Evolutionary conservation across 2,113 vertebrate species (phyloP).

Genomic region (Scopus umbretta): DNA sequence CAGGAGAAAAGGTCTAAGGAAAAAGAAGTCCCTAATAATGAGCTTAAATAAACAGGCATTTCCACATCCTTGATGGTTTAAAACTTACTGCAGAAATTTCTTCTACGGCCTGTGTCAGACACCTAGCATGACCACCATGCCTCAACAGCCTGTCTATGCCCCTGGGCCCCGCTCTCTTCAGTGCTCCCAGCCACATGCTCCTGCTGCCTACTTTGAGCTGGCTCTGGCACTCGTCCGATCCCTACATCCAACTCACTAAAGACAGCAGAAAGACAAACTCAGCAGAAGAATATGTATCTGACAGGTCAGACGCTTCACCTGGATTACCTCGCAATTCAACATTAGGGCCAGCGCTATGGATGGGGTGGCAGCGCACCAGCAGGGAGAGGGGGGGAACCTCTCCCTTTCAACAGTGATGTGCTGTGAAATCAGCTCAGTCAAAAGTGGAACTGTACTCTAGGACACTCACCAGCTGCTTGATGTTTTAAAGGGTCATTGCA

Average conservation of each 20-base stretch:
- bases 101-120: background rate
- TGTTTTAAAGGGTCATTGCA: background rate
- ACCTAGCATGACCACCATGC: background rate
- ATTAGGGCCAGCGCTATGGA: background rate
- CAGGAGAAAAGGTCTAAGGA: background rate
- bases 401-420: background rate
- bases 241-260: background rate
- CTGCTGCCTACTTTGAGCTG: background rate
- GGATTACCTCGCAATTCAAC: background rate
- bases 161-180: background rate
- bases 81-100: background rate
- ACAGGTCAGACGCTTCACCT: background rate
- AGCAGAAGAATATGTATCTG: background rate
- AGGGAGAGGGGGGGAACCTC: background rate
- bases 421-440: background rate
- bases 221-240: background rate
- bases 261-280: background rate
- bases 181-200: background rate
- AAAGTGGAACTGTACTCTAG: background rate
- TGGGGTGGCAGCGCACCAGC: background rate
- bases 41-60: background rate
- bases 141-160: background rate
- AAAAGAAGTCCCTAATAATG: background rate
- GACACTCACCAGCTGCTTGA: background rate
- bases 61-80: background rate